phyloP scores from a whole-genome alignment of 2,113 vertebrate genomes.

The Chaetodon trifascialis region DNA sequence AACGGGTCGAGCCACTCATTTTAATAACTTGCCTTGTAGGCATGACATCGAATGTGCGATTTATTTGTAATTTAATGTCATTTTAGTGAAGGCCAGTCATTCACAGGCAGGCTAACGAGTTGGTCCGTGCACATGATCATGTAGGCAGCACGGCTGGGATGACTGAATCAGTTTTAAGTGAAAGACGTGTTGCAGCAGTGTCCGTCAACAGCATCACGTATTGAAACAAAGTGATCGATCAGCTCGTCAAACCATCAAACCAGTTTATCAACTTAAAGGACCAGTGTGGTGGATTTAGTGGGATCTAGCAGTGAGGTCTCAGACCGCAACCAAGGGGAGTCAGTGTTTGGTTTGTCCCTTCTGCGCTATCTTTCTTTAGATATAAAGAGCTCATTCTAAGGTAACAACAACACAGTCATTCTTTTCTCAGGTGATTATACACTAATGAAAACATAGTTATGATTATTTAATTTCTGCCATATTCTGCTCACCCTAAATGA shows the following conservation, averaged over 20 bases:
- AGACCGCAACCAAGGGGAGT: no score
- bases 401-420: no score
- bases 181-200: background rate
- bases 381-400: no score
- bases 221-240: background rate
- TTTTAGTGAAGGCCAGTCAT: background rate
- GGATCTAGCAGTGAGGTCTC: no score
- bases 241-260: background rate
- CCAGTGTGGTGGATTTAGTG: no score
- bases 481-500: no score
- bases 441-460: no score
- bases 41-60: background rate
- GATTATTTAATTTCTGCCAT: no score
- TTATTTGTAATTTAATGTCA: background rate
- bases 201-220: background rate
- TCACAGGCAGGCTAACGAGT: background rate
- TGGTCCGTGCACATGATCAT: background rate
- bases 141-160: background rate
- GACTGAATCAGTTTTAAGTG: background rate
- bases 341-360: no score
- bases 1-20: background rate
- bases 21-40: background rate
- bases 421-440: no score
- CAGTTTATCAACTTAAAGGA: no score
- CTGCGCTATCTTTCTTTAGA: no score